Evolutionary conservation across 2,113 vertebrate species (phyloP).

Genomic region (Muscicapa adusta): DNA sequence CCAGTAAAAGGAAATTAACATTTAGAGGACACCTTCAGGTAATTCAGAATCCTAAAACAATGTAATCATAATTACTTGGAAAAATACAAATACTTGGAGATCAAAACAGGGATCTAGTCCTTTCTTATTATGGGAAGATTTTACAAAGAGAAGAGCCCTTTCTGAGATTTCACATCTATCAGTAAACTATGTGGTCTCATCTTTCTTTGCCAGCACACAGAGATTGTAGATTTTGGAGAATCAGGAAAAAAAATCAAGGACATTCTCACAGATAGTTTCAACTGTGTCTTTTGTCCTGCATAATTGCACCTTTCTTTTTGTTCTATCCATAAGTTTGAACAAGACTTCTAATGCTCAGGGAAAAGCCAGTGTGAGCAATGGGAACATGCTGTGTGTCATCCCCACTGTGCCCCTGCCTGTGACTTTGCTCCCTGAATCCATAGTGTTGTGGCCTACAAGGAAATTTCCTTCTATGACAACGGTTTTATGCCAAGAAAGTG

Average conservation of each 20-base stretch:
- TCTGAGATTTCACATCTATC: not conserved
- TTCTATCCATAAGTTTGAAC: not conserved
- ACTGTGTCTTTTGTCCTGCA: not conserved
- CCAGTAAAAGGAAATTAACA: not conserved
- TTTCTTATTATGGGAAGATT: not conserved
- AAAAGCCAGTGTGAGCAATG: not conserved
- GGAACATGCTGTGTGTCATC: not conserved
- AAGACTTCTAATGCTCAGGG: not conserved
- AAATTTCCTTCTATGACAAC: not conserved
- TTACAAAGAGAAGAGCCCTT: not conserved
- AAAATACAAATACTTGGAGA: not conserved
- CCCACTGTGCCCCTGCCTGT: not conserved
- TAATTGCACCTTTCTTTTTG: not conserved
- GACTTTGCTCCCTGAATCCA: not conserved
- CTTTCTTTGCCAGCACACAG: not conserved
- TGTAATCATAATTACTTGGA: not conserved
- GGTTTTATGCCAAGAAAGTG: not conserved
- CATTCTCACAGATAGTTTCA: not conserved
- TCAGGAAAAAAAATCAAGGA: not conserved
- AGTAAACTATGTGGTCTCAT: not conserved
- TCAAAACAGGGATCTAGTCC: not conserved
- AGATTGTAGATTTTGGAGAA: not conserved
- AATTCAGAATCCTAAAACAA: conserved; percentile 5
- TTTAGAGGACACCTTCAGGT: not conserved
- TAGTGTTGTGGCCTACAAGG: not conserved